Evolutionary conservation across 2,888 invertebrate species (phyloP), one percentile per base, ranked within the genome.

Genomic region (Rosalia funebris): DNA sequence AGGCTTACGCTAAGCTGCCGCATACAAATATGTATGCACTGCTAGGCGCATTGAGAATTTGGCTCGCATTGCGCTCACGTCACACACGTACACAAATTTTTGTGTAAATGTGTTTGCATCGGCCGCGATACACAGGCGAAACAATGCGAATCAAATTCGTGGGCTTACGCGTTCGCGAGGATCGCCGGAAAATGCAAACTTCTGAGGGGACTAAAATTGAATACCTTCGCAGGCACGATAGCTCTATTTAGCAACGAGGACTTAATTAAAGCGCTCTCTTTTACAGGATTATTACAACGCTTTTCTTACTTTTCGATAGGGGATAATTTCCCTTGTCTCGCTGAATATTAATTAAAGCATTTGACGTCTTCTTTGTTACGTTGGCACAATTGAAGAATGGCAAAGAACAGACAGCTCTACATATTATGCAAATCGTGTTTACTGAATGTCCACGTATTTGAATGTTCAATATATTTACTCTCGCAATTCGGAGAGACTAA

Each of bases 1-100:
- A 60, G 62, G 69, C 66, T 69, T 66, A 69, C 44, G 57, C 46
- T 67, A 67, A 69, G 66, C 70, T 65, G 64, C 58, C 63, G 63
- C 68, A 71, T 67, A 65, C 66, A 62, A 66, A 66, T 65, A 63
- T 63, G 45, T 64, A 61, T 60, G 47, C 55, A 56, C 44, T 44
- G 54, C 48, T 54, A 47, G 48, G 36, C 45, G 62, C 39, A 48
- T 54, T 52, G 55, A 25, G 41, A 56, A 42, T 19, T 20, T 25
- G 15, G 25, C 37, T 55, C 41, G 55, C 44, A 32, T 50, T 36
- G 12, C 12, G 19, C 50, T 55, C 58, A 50, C 55, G 55, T 42
- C 32, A 12, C 11, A 19, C 50, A 45, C 42, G 58, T 59, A 39
- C 45, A 55, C 48, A 39, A 37, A 53, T 55, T 47, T 55, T 25